Conservation (phyloP, 2,113 vertebrate species). For the Sylvietta virens region DNA sequence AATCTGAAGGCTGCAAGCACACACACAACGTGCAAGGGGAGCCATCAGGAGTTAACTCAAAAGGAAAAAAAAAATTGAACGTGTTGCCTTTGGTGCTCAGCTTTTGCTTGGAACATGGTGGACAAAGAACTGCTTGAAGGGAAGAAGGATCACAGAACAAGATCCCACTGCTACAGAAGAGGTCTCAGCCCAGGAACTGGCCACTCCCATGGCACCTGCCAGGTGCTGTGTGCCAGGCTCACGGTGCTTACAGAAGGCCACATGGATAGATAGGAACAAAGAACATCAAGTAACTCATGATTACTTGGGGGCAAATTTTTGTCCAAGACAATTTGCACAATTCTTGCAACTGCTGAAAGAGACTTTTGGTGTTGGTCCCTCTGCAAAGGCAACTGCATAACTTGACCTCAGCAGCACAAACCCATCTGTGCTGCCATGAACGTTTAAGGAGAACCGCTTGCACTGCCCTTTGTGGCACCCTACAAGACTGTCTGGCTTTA, state of each 20-base stretch:
- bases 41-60: background rate
- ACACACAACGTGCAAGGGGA: background rate
- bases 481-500: background rate
- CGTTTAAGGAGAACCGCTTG: background rate
- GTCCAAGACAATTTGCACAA: background rate
- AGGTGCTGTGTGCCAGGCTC: background rate
- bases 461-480: background rate
- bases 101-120: background rate
- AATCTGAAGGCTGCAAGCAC: background rate
- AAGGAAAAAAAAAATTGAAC: background rate
- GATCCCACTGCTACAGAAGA: background rate
- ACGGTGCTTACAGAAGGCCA: background rate
- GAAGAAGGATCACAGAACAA: background rate
- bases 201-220: background rate
- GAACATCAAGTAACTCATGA: background rate
- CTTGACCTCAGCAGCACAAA: background rate
- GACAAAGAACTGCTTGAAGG: background rate
- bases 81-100: fast-evolving
- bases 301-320: too few relatives aligned
- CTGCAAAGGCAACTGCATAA: background rate
- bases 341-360: slow-evolving; percentile 32
- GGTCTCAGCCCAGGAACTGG: background rate
- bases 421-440: background rate
- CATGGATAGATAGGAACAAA: background rate
- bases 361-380: background rate